phyloP scores from a whole-genome alignment of 2,888 invertebrate species.

The Andrena bucephala region DNA sequence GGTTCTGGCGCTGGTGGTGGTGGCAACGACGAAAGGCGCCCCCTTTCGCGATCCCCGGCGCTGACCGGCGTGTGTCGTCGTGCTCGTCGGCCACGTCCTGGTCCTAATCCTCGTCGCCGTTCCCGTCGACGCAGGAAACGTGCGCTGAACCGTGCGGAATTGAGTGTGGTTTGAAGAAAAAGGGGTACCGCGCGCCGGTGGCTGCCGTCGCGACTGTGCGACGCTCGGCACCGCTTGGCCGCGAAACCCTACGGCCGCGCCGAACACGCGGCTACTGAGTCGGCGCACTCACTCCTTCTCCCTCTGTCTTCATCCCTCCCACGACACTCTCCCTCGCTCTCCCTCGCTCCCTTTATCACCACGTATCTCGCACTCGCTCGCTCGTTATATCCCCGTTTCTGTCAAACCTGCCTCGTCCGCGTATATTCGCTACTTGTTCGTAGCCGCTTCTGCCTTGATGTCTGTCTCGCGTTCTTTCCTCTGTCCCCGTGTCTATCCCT shows the following conservation, averaged over 20 bases:
- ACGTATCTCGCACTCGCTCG: conserved; percentile 24
- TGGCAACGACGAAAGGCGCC: conserved; percentile 62
- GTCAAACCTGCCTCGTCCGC: conserved; percentile 41
- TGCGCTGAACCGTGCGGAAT: conserved; percentile 72
- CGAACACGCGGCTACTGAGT: conserved; percentile 84
- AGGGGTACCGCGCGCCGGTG: conserved; percentile 84
- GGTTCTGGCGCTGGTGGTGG: conserved; percentile 23
- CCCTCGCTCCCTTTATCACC: conserved; percentile 25
- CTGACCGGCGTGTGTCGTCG: conserved; percentile 28
- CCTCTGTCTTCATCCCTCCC: conserved; percentile 61
- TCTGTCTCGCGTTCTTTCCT: conserved; percentile 41
- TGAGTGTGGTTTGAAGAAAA: conserved; percentile 73
- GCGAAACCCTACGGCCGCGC: conserved; percentile 82
- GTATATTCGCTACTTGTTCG: conserved; percentile 42
- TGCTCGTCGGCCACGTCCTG: conserved; percentile 36
- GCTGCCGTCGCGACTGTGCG: conserved; percentile 85
- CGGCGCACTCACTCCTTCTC: conserved; percentile 79
- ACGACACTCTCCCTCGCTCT: conserved; percentile 31
- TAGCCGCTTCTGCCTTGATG: conserved; percentile 41
- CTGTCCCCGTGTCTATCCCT: background rate
- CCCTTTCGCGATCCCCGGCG: conserved; percentile 48
- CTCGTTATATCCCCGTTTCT: conserved; percentile 45
- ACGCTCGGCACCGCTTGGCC: conserved; percentile 82
- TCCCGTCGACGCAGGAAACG: conserved; percentile 69
- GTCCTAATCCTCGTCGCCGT: conserved; percentile 59